phyloP scores from a whole-genome alignment of 2,113 vertebrate species.

The Naja naja region DNA sequence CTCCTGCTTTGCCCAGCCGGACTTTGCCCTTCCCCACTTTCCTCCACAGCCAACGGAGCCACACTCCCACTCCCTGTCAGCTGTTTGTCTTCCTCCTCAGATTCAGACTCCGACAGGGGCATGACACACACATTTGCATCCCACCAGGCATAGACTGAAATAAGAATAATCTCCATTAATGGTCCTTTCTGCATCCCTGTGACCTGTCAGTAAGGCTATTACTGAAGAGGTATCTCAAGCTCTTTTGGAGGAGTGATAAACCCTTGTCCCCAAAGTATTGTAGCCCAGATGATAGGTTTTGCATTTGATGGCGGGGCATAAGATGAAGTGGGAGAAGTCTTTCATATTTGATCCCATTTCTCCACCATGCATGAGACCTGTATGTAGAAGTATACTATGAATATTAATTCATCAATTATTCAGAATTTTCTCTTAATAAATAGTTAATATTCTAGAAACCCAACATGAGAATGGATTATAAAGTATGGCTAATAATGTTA shows the following conservation, averaged over 20 bases:
- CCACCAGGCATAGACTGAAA: background rate
- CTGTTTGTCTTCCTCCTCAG: no score
- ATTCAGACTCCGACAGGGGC: no score
- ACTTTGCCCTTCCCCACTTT: no score
- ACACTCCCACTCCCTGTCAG: no score
- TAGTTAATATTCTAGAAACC: background rate
- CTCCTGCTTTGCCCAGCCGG: no score
- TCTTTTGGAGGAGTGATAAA: background rate
- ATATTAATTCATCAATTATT: background rate
- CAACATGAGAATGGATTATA: background rate
- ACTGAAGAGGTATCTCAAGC: background rate
- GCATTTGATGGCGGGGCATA: background rate
- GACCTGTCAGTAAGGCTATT: background rate
- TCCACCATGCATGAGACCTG: background rate
- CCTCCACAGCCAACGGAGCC: no score
- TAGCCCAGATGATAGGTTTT: background rate
- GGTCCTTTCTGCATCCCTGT: background rate
- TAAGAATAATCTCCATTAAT: background rate
- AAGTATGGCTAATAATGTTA: background rate
- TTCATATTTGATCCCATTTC: background rate
- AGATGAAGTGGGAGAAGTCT: background rate
- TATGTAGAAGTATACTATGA: background rate
- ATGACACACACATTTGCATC: no score
- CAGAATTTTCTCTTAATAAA: background rate
- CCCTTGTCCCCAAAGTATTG: background rate